Conservation (phyloP, 1,140 invertebrate genomes). For the Himalopsyche phryganea region DNA sequence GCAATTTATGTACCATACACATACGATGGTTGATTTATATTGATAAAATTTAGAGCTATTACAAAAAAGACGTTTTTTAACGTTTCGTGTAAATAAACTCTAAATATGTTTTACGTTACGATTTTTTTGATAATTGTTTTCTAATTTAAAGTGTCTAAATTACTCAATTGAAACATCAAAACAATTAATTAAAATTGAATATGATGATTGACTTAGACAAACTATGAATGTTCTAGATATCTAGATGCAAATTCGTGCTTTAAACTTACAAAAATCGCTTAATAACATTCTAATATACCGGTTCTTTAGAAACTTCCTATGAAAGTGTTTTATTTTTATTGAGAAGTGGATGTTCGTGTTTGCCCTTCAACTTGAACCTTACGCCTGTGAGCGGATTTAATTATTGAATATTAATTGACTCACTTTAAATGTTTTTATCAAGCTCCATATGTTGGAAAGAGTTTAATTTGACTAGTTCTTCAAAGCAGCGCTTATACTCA, state of each 20-base stretch:
- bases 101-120: too few relatives aligned
- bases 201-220: too few relatives aligned
- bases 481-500: neutral
- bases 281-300: neutral
- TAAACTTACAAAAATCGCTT: neutral
- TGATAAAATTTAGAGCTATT: too few relatives aligned
- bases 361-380: constrained; percentile 14
- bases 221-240: too few relatives aligned
- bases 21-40: too few relatives aligned
- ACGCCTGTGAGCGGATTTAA: constrained; percentile 12
- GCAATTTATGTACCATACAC: too few relatives aligned
- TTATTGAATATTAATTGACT: constrained; percentile 22
- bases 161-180: too few relatives aligned
- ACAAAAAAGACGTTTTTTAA: too few relatives aligned
- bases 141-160: too few relatives aligned
- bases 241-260: neutral
- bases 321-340: constrained; percentile 1
- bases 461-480: constrained; percentile 23
- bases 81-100: too few relatives aligned
- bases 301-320: neutral
- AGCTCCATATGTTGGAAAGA: constrained; percentile 5
- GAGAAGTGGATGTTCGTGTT: neutral
- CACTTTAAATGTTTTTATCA: constrained; percentile 8
- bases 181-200: too few relatives aligned
- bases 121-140: too few relatives aligned